phyloP scores from a whole-genome alignment of 2,888 invertebrate species.

The Antheraea assamensis region DNA sequence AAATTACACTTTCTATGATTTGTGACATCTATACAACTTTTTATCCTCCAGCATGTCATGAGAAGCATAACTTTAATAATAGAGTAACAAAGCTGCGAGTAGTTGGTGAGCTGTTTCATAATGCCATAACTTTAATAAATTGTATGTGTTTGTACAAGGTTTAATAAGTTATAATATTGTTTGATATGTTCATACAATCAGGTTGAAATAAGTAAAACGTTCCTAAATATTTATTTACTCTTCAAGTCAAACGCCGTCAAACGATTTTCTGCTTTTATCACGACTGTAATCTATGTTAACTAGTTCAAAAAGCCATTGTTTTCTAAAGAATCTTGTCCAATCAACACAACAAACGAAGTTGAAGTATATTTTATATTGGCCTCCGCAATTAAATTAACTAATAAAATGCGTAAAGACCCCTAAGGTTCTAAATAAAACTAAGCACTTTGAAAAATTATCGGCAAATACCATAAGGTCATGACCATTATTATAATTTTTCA shows the following conservation, averaged over 20 bases:
- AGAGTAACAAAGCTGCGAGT: too few species aligned
- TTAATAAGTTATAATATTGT: neutral
- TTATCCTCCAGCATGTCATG: neutral
- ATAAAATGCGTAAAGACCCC: constrained; percentile 54
- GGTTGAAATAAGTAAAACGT: neutral
- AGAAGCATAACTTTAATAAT: neutral
- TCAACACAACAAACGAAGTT: constrained; percentile 40
- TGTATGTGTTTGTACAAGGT: neutral
- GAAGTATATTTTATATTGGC: constrained; percentile 42
- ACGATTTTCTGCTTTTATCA: neutral
- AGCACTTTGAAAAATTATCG: constrained; percentile 27
- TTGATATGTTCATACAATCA: neutral
- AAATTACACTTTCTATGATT: neutral
- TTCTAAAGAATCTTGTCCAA: constrained; percentile 45
- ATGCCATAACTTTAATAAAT: neutral
- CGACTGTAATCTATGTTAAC: constrained; percentile 28
- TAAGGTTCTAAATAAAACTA: constrained; percentile 54
- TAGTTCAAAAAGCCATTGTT: constrained; percentile 47
- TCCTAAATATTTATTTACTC: neutral
- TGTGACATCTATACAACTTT: neutral
- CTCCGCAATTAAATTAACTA: constrained; percentile 51
- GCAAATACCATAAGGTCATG: neutral
- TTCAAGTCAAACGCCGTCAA: neutral
- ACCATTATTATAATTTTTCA: neutral
- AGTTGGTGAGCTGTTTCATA: too few species aligned